Percentiles rank a stretch among this genome's conserved stretches.
phyloP scores from a whole-genome alignment of 2,113 vertebrate genomes.

The Dromaius novaehollandiae region DNA sequence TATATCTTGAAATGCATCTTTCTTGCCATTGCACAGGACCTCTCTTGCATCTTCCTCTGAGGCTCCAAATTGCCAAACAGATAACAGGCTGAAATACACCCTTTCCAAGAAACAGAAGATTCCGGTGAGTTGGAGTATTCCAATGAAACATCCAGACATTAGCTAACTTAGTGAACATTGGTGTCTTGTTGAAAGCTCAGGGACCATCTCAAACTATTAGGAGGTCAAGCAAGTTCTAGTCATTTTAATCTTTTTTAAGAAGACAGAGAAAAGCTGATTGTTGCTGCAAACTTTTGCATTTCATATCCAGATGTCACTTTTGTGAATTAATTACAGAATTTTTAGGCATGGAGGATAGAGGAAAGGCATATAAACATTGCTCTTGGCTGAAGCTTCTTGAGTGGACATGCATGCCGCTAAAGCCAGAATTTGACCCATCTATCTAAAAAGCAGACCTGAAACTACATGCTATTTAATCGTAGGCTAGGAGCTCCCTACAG shows the following conservation, averaged over 20 bases:
- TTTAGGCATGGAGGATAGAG: background rate
- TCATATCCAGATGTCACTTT: background rate
- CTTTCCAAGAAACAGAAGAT: constrained; percentile 26
- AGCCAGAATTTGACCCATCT: background rate
- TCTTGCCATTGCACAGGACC: constrained; percentile 19
- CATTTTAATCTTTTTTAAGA: background rate
- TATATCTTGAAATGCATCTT: background rate
- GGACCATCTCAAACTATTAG: background rate
- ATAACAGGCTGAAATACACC: background rate
- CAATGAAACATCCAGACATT: background rate
- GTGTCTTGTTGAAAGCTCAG: background rate
- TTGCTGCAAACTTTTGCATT: background rate
- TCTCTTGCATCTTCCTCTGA: background rate
- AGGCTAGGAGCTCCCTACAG: background rate
- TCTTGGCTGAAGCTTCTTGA: background rate
- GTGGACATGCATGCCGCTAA: background rate
- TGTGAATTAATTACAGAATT: background rate
- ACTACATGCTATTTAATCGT: background rate
- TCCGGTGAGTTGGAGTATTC: constrained; percentile 39
- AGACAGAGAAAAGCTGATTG: background rate
- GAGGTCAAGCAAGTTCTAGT: background rate
- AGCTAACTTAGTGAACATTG: background rate
- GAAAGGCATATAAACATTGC: background rate
- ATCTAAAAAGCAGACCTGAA: background rate
- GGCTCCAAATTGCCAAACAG: background rate